Conservation (phyloP, 2,113 vertebrate species). For the Sinocyclocheilus grahami region DNA sequence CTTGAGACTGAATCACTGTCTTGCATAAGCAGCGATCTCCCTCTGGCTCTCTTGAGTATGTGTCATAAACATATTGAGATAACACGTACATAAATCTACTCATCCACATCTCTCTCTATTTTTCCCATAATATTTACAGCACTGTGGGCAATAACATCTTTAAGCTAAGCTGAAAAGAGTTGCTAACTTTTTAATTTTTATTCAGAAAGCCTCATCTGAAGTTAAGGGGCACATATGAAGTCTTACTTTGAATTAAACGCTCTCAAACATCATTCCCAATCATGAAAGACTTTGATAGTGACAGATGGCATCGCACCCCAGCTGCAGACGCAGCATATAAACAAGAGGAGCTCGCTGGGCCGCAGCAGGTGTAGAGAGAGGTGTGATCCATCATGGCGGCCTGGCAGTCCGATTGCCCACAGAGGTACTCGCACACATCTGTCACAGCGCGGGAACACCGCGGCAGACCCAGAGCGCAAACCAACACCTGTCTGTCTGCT, state of each 20-base stretch:
- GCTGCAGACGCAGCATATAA: constrained; percentile 33
- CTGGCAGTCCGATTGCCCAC: constrained; percentile 21
- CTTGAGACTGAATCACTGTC: constrained; percentile 39
- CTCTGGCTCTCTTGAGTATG: constrained; percentile 30
- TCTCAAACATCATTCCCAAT: neutral
- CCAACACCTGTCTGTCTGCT: constrained; percentile 16
- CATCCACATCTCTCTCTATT: neutral
- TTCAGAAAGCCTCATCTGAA: neutral
- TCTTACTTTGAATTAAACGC: neutral
- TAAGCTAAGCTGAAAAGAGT: neutral
- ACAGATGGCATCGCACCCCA: constrained; percentile 21
- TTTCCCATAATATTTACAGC: neutral
- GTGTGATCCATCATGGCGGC: constrained; percentile 31
- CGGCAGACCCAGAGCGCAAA: neutral
- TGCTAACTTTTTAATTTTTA: neutral
- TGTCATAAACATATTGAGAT: constrained; percentile 27
- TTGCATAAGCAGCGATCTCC: constrained; percentile 43
- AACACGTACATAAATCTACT: neutral
- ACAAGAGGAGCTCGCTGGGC: constrained; percentile 22
- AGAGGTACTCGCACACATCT: constrained; percentile 12
- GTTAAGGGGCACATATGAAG: neutral
- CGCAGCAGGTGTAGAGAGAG: constrained; percentile 20
- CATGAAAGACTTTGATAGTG: constrained; percentile 22
- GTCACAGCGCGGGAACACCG: neutral
- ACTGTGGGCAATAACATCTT: neutral